These are phyloP conservation scores for Natator depressus DNA, from an alignment of 2,113 vertebrate species.

Conservation along the genomic window DNA sequence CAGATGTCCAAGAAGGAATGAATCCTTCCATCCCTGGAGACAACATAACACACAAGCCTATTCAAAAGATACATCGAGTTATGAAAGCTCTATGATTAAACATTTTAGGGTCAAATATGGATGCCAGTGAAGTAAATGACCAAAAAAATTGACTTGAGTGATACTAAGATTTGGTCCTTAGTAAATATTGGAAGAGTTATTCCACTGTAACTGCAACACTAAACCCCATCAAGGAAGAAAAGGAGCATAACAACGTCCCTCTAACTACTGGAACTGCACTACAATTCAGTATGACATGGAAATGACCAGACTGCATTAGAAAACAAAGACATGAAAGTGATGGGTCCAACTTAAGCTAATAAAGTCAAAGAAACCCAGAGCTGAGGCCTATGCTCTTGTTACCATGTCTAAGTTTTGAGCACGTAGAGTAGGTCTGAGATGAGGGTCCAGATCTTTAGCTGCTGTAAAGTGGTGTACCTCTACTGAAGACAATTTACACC, in stretches of 20 bases:
- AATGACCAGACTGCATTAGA: neutral
- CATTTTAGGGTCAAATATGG: neutral
- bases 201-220: neutral
- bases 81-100: neutral
- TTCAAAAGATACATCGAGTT: neutral
- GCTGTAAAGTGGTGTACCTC: neutral
- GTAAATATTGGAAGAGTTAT: neutral
- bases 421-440: neutral
- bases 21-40: neutral
- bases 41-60: neutral
- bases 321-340: neutral
- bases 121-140: neutral
- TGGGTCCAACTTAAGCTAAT: neutral
- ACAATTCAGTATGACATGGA: neutral
- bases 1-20: neutral
- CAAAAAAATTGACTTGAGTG: neutral
- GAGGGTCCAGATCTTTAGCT: neutral
- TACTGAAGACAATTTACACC: neutral
- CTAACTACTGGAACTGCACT: neutral
- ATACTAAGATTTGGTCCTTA: neutral
- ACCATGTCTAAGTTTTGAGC: neutral
- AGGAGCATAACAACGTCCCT: accelerated
- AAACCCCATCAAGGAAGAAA: neutral
- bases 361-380: neutral
- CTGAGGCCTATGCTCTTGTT: neutral